phyloP scores from a whole-genome alignment of 1,140 invertebrate species.

The Procambarus clarkii region DNA sequence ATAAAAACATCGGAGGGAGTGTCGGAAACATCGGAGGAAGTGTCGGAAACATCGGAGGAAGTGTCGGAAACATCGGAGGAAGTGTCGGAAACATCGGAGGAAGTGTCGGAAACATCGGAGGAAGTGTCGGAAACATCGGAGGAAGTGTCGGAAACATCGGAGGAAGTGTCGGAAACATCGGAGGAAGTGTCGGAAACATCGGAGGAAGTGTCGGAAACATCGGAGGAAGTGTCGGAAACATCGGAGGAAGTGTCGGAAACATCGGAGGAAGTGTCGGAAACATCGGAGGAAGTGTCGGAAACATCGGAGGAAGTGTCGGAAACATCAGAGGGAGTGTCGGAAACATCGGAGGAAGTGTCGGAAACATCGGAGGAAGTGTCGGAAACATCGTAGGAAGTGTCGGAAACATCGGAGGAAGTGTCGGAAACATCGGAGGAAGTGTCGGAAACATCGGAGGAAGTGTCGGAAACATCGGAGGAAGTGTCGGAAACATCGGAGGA shows the following conservation, averaged over 20 bases:
- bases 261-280: not conserved
- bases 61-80: too few relatives aligned
- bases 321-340: not conserved
- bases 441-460: not conserved
- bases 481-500: not conserved
- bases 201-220: too few relatives aligned
- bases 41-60: too few relatives aligned
- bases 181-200: too few relatives aligned
- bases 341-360: not conserved
- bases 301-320: not conserved
- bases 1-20: too few relatives aligned
- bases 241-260: not conserved
- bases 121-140: too few relatives aligned
- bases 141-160: too few relatives aligned
- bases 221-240: too few relatives aligned
- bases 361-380: not conserved
- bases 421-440: not conserved
- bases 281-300: not conserved
- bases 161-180: too few relatives aligned
- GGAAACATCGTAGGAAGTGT: not conserved
- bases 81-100: too few relatives aligned
- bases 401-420: not conserved
- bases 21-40: too few relatives aligned
- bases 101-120: too few relatives aligned
- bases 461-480: not conserved